Evolutionary conservation across 92 coral and sea anemone species (phyloP).

Genomic region (Anthopleura xanthogrammica): DNA sequence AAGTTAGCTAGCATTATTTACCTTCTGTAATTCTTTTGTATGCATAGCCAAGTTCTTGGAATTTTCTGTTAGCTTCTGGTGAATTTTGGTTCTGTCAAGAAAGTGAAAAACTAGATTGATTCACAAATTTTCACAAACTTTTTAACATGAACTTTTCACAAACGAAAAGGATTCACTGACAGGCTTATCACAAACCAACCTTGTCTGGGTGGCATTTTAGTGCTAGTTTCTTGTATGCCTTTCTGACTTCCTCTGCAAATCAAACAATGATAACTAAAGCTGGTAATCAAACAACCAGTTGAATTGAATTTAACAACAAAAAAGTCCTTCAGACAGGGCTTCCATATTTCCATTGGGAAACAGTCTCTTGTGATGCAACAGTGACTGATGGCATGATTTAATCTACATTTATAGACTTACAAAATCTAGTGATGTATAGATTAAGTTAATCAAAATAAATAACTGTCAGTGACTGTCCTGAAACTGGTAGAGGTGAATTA

Average conservation of each 20-base stretch:
- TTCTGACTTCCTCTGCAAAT: conserved; percentile 55
- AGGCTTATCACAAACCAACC: conserved; percentile 23
- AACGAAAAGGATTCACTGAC: too few relatives aligned
- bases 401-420: too few relatives aligned
- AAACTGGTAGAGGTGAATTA: too few relatives aligned
- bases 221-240: conserved; percentile 59
- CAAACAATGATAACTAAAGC: neutral
- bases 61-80: conserved; percentile 62
- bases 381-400: too few relatives aligned
- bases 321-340: too few relatives aligned
- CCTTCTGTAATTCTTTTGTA: conserved; percentile 57
- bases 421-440: too few relatives aligned
- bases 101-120: neutral
- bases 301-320: too few relatives aligned
- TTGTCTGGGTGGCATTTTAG: conserved; percentile 70
- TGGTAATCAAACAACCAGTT: too few relatives aligned
- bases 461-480: too few relatives aligned
- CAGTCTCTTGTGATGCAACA: too few relatives aligned
- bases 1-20: neutral
- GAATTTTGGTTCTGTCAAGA: conserved; percentile 65
- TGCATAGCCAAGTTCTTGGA: conserved; percentile 77
- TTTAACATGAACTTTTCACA: neutral
- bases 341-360: too few relatives aligned
- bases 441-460: too few relatives aligned
- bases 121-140: neutral